Conservation (phyloP, 2,797 vertebrate species). For the Allobates femoralis region DNA sequence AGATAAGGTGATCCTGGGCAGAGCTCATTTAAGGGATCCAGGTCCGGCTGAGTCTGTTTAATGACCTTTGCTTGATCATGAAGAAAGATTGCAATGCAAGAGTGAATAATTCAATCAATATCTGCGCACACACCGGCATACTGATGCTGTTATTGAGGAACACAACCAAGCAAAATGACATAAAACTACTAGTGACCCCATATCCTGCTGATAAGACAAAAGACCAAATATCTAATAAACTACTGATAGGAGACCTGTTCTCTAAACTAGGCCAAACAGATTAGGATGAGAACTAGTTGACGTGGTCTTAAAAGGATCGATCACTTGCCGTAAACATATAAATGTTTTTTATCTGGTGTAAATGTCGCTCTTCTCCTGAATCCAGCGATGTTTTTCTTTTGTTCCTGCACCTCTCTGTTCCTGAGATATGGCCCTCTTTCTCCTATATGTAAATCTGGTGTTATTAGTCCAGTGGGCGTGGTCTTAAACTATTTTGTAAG, state of each 20-base stretch:
- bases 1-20: conserved; percentile 50
- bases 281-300: too few species aligned
- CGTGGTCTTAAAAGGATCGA: too few species aligned
- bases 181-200: conserved; percentile 4
- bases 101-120: background rate
- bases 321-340: too few species aligned
- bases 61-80: conserved; percentile 37
- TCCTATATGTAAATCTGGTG: too few species aligned
- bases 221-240: background rate
- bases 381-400: too few species aligned
- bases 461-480: too few species aligned
- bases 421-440: too few species aligned
- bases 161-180: background rate
- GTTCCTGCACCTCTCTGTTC: too few species aligned
- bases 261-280: background rate
- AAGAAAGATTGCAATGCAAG: conserved; percentile 14
- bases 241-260: too few species aligned
- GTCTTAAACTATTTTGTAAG: too few species aligned
- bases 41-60: background rate
- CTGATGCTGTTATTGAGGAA: background rate
- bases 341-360: too few species aligned
- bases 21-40: background rate
- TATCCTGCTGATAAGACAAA: background rate
- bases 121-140: background rate
- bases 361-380: too few species aligned